Evolutionary conservation across 2,797 vertebrate genomes (phyloP), one percentile per base, ranked within the genome.

Genomic region (Esox masquinongy): DNA sequence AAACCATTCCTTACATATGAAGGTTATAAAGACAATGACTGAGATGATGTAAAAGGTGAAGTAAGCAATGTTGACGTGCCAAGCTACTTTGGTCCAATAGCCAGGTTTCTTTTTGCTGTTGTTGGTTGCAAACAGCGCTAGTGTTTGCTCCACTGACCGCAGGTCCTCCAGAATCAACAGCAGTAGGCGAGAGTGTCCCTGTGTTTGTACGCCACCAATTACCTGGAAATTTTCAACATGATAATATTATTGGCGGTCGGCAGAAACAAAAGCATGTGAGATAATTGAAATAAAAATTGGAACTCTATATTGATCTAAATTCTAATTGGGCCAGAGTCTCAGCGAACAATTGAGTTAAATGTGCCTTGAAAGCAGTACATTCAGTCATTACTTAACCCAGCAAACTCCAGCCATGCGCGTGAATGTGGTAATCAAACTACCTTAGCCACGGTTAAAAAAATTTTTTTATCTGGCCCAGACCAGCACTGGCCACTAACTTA

Each of bases 121-220:
- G 77, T 17, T 12, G 76, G n/a, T 4, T 3, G 80, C 5, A 53
- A 82, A 73, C 70, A 72, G 9, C 51, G 68, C 47, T n/a, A 84
- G n/a, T 5, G 36, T 77, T 56, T 76, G 73, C 81, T 85, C 79
- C 81, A 93, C 77, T 67, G 80, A 73, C 76, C 71, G 85, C 73
- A 92, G 71, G 83, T 91, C 80, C 11, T 84, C 77, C 84, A 92
- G 85, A 77, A 92, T 89, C 79, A 81, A 0, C 80, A 83, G 80
- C 36, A 92, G 39, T 68, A 82, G 61, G 0, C 61, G 70, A 51
- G 79, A 56, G 22, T 91, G 87, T 12, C 22, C 64, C 31, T 7
- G 49, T 51, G 34, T 34, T 36, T 12, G 29, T 26, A 15, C 15
- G 5, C 56, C 15, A 29, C 5, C 17, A 36, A 39, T 49, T 6